These are phyloP conservation scores for Trichonephila clavata DNA, from an alignment of 1,140 invertebrate genomes.

Conservation along the genomic window DNA sequence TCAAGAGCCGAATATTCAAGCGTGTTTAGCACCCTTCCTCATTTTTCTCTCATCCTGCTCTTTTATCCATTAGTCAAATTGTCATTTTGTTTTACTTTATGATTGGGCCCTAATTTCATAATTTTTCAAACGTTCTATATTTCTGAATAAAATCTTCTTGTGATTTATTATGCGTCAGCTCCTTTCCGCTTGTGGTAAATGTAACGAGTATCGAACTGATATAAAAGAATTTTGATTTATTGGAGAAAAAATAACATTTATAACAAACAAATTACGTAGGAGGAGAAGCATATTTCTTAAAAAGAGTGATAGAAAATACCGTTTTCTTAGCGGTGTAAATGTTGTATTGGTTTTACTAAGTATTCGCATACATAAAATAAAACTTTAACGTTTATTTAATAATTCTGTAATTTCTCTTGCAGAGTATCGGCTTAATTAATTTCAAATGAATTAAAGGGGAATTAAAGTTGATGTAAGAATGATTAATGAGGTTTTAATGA, in stretches of 20 bases:
- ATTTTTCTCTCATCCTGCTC: neutral
- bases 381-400: too few relatives aligned
- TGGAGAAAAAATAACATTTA: neutral
- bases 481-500: too few relatives aligned
- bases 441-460: too few relatives aligned
- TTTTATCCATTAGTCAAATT: constrained; percentile 8
- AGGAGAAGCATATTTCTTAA: neutral
- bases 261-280: neutral
- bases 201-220: neutral
- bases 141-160: neutral
- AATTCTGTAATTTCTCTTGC: too few relatives aligned
- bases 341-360: neutral
- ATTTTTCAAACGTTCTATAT: neutral
- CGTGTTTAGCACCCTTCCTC: neutral
- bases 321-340: neutral
- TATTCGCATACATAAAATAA: too few relatives aligned
- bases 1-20: neutral
- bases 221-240: neutral
- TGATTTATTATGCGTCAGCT: constrained; percentile 4
- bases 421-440: too few relatives aligned
- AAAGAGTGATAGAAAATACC: neutral
- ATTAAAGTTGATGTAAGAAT: too few relatives aligned
- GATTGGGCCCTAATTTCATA: neutral
- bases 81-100: constrained; percentile 19
- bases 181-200: neutral